Evolutionary conservation across 1,140 invertebrate species (phyloP).

Genomic region (Drosophila bifasciata): DNA sequence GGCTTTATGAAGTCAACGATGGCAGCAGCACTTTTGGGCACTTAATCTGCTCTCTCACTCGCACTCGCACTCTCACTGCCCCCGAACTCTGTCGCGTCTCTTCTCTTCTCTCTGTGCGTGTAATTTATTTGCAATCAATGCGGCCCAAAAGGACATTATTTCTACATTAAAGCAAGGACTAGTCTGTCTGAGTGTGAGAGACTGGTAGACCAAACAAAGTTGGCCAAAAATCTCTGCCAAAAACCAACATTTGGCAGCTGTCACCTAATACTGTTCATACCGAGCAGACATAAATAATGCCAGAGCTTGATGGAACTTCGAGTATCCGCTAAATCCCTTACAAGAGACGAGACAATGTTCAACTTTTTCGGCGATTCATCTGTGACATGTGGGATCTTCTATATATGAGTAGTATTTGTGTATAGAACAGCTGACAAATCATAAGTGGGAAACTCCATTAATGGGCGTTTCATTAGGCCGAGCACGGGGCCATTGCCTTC

Average conservation of each 20-base stretch:
- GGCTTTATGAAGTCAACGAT: constrained; percentile 68
- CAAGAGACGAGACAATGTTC: neutral
- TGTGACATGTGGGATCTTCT: constrained; percentile 35
- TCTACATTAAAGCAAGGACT: constrained; percentile 68
- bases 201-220: constrained; percentile 21
- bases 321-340: no score
- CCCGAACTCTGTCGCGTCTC: neutral
- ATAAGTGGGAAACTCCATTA: constrained; percentile 17
- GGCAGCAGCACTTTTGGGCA: constrained; percentile 49
- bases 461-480: constrained; percentile 60
- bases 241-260: constrained; percentile 73
- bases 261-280: constrained; percentile 58
- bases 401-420: no score
- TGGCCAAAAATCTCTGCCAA: constrained; percentile 51
- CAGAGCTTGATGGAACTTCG: constrained; percentile 6
- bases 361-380: constrained; percentile 29
- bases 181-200: constrained; percentile 14
- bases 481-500: constrained; percentile 39
- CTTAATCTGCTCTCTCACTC: constrained; percentile 66
- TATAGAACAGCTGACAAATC: constrained; percentile 10
- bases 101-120: constrained; percentile 41
- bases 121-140: constrained; percentile 82
- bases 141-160: constrained; percentile 75
- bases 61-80: no score
- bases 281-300: constrained; percentile 23